Evolutionary conservation across 2,113 vertebrate genomes (phyloP).

Genomic region (Brachionichthys hirsutus): DNA sequence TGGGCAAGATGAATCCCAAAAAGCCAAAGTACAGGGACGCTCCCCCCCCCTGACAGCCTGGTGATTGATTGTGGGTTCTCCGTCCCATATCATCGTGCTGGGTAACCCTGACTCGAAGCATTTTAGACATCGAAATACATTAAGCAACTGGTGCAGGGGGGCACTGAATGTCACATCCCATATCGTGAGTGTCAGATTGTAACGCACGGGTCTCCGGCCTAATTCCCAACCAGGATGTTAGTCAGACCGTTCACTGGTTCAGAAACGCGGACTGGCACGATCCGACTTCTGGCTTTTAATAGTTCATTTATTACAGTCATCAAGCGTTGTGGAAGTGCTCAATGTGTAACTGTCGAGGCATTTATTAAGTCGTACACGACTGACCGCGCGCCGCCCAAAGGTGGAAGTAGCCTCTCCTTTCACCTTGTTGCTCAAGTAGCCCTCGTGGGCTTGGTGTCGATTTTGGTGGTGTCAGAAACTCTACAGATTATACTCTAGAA

Average conservation of each 20-base stretch:
- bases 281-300: constrained; percentile 31
- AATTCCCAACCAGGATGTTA: constrained; percentile 19
- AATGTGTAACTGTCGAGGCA: constrained; percentile 15
- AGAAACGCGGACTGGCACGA: constrained; percentile 14
- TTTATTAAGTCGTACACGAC: not conserved
- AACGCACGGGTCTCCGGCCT: constrained; percentile 41
- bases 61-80: constrained; percentile 62
- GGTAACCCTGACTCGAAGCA: constrained; percentile 74
- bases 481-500: no score
- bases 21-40: constrained; percentile 38
- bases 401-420: no score
- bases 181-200: constrained; percentile 65
- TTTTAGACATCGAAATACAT: constrained; percentile 75
- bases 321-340: constrained; percentile 11
- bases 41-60: constrained; percentile 31
- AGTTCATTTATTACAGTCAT: constrained; percentile 23
- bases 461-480: no score
- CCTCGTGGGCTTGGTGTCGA: no score
- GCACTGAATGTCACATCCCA: constrained; percentile 70
- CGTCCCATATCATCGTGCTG: constrained; percentile 56
- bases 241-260: constrained; percentile 40
- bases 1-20: constrained; percentile 47
- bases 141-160: constrained; percentile 63
- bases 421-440: no score
- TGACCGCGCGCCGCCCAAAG: no score